A percentile compares a stretch with the other conserved stretches of the same genome.
phyloP scores from a whole-genome alignment of 2,888 invertebrate genomes.

The Scaptomyza tumidula region DNA sequence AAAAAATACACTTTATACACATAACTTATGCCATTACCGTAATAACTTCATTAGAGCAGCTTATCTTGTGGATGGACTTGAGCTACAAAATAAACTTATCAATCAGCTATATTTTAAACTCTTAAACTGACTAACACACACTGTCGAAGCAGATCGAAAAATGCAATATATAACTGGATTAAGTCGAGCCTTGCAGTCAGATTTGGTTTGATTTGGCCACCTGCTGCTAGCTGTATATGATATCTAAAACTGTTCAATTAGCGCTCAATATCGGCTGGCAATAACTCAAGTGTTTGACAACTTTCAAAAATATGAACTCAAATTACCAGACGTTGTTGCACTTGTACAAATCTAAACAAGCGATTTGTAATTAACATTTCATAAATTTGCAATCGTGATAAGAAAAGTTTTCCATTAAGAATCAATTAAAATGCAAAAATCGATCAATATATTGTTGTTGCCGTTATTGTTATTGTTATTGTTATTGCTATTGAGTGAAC shows the following conservation, averaged over 20 bases:
- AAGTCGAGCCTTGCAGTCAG: slow-evolving; percentile 28
- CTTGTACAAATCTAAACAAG: slow-evolving; percentile 39
- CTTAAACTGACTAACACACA: background rate
- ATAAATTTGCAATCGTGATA: slow-evolving; percentile 78
- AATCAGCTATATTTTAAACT: slow-evolving; percentile 6
- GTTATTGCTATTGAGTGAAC: slow-evolving; percentile 25
- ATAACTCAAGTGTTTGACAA: slow-evolving; percentile 69
- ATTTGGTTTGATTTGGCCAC: slow-evolving; percentile 28
- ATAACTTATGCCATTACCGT: slow-evolving; percentile 1
- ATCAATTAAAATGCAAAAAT: slow-evolving; percentile 77
- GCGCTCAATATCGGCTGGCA: slow-evolving; percentile 43
- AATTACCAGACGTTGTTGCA: slow-evolving; percentile 49
- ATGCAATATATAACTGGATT: slow-evolving; percentile 17
- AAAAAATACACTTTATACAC: background rate
- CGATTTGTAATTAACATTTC: slow-evolving; percentile 79
- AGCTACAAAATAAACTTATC: slow-evolving; percentile 4
- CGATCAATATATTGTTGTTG: slow-evolving; percentile 40
- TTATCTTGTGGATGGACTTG: slow-evolving; percentile 1
- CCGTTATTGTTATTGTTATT: slow-evolving; percentile 19
- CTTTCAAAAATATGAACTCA: slow-evolving; percentile 70
- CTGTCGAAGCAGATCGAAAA: slow-evolving; percentile 33
- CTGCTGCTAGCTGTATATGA: slow-evolving; percentile 55
- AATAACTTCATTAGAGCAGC: slow-evolving; percentile 23
- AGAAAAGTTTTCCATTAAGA: slow-evolving; percentile 77
- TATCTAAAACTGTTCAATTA: slow-evolving; percentile 61